Evolutionary conservation across 2,888 invertebrate species (phyloP).

Genomic region (Kuschelorhynchus macadamiae): DNA sequence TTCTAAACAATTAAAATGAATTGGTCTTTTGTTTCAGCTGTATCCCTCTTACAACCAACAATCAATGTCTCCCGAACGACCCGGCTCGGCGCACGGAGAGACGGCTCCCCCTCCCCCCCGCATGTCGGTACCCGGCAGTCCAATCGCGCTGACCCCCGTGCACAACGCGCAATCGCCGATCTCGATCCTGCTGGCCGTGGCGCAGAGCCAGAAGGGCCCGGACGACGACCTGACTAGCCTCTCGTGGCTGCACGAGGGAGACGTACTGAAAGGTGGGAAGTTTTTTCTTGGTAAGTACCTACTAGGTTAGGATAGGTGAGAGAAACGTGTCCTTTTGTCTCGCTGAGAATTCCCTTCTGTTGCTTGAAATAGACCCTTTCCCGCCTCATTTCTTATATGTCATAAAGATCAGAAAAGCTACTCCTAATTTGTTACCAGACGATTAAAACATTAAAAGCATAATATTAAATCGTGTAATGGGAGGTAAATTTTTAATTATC

Average conservation of each 20-base stretch:
- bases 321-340: too few relatives aligned
- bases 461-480: too few relatives aligned
- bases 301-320: background rate
- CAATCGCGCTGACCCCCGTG: conserved; percentile 66
- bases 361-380: too few relatives aligned
- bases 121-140: conserved; percentile 68
- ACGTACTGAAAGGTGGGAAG: conserved; percentile 84
- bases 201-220: conserved; percentile 65
- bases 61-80: conserved; percentile 68
- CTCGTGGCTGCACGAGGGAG: conserved; percentile 93
- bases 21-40: conserved; percentile 32
- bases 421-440: too few relatives aligned
- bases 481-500: too few relatives aligned
- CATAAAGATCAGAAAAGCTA: too few relatives aligned
- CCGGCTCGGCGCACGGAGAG: conserved; percentile 65
- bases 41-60: conserved; percentile 14
- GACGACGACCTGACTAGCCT: conserved; percentile 93
- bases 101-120: conserved; percentile 63
- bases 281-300: conserved; percentile 19
- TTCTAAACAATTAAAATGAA: too few relatives aligned
- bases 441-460: too few relatives aligned
- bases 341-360: background rate
- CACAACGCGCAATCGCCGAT: conserved; percentile 67
- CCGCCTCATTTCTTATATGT: too few relatives aligned
- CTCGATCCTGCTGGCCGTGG: conserved; percentile 66